Base-by-base conservation (phyloP, 1,140 invertebrate species). In the Aphelenchoides fujianensis region DNA sequence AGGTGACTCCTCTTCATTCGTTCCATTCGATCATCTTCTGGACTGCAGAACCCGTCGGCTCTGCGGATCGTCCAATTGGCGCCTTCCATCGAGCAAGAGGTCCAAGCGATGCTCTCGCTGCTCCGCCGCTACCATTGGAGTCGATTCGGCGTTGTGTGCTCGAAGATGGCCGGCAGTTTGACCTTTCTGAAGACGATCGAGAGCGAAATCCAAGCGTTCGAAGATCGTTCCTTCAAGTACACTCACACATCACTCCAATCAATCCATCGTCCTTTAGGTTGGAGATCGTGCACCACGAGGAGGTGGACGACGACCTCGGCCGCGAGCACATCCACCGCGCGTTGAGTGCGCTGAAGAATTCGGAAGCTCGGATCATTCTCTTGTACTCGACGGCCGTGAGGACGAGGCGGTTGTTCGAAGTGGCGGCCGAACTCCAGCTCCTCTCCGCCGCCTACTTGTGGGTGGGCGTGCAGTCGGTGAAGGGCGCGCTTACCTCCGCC, bases 331-430 rank as follows among this genome's bases (percentile, higher is more conserved):
- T 81, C 31, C 55, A 73, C 31, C 31, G 73, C 5, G 35, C 68
- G 35, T 70, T 85, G 30, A 74, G 71, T 19, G 90, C 92, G 78
- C 86, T 97, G 57, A 91, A 92, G 1, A 91, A 92, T 73, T 92
- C 91, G 75, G 94, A 97, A 85, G 93, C 93, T 0, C 88, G 94
- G 5, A 93, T 97, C 0, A 92, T 97, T 89, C 87, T 97, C 2
- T 88, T 97, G 9, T 96, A 96, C 85, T 92, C 91, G 48, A 94
- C 91, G 9, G 89, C 91, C 70, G 90, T 91, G 76, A 92, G 95
- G 84, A 93, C 93, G 0, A 89, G 90, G 27, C 89, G 89, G 68
- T 95, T 98, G 32, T 86, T 97, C 53, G 88, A 88, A 1, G 89
- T 80, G 27, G 78, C 79, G 5, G 61, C 75, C 41, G 59, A 70